Percentiles rank a stretch among this genome's conserved stretches.
phyloP scores from a whole-genome alignment of 1,140 invertebrate species.

The Penaeus japonicus region DNA sequence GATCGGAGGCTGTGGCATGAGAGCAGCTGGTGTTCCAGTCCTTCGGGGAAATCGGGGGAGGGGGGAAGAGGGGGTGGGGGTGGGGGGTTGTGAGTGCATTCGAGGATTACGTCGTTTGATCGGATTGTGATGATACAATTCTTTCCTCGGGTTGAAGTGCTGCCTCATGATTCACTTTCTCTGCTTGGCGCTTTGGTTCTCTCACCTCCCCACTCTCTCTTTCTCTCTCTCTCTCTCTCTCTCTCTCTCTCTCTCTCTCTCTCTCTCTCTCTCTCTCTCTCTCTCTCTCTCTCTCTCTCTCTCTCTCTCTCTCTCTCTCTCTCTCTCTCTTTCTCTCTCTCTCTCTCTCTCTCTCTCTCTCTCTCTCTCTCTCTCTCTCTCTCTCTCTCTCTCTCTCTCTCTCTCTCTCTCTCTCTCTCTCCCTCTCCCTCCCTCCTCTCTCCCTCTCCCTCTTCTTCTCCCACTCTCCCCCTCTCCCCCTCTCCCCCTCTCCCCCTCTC shows the following conservation, averaged over 20 bases:
- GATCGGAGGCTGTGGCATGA: no score
- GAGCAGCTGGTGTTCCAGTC: no score
- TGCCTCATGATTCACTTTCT: neutral
- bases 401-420: neutral
- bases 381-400: slow-evolving; percentile 12
- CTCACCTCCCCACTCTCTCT: neutral
- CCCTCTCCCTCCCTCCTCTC: neutral
- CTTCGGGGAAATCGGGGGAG: no score
- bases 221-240: neutral
- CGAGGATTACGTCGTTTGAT: no score
- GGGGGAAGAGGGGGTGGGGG: no score
- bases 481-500: no score
- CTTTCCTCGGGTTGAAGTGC: no score
- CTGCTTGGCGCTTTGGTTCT: neutral
- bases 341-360: neutral
- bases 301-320: slow-evolving; percentile 22
- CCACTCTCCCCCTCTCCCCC: no score
- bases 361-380: slow-evolving; percentile 23
- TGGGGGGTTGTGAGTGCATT: no score
- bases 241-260: slow-evolving; percentile 16
- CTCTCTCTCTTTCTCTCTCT: neutral
- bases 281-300: slow-evolving; percentile 21
- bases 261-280: slow-evolving; percentile 9
- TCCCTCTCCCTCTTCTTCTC: no score
- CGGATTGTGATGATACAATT: no score